Evolutionary conservation across 2,888 invertebrate species (phyloP).

Genomic region (Petrolisthes cinctipes): DNA sequence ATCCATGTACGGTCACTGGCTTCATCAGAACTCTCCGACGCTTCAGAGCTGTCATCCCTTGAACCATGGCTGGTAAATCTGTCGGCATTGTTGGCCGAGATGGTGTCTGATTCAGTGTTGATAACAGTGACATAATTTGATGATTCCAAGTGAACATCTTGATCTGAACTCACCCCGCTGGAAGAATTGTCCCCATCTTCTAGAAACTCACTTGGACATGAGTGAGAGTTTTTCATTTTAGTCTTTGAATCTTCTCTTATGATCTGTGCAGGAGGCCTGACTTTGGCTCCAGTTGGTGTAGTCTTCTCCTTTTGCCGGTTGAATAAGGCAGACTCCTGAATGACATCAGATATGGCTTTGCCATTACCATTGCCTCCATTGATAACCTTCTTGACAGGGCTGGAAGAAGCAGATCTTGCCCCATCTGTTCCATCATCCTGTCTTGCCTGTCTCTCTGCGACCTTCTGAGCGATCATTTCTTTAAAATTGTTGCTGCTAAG

Average conservation of each 20-base stretch:
- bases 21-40: slow-evolving; percentile 66
- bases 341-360: slow-evolving; percentile 58
- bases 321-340: slow-evolving; percentile 61
- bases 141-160: slow-evolving; percentile 72
- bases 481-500: slow-evolving; percentile 64
- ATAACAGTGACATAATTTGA: slow-evolving; percentile 68
- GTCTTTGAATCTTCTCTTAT: slow-evolving; percentile 53
- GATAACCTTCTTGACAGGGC: slow-evolving; percentile 56
- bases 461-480: slow-evolving; percentile 67
- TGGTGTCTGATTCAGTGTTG: slow-evolving; percentile 71
- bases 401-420: slow-evolving; percentile 55
- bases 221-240: slow-evolving; percentile 86
- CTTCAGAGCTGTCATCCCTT: slow-evolving; percentile 64
- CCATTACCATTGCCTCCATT: slow-evolving; percentile 54
- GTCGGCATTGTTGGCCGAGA: slow-evolving; percentile 63
- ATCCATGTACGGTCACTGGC: slow-evolving; percentile 66
- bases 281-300: slow-evolving; percentile 50
- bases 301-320: slow-evolving; percentile 63
- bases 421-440: slow-evolving; percentile 63
- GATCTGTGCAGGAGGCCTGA: slow-evolving; percentile 33
- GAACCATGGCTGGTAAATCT: slow-evolving; percentile 65
- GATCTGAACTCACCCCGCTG: slow-evolving; percentile 89
- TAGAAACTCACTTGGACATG: slow-evolving; percentile 85
- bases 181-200: slow-evolving; percentile 89
- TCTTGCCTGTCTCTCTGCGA: slow-evolving; percentile 67